Conservation (phyloP, 2,113 vertebrate species). For the Labrus mixtus region DNA sequence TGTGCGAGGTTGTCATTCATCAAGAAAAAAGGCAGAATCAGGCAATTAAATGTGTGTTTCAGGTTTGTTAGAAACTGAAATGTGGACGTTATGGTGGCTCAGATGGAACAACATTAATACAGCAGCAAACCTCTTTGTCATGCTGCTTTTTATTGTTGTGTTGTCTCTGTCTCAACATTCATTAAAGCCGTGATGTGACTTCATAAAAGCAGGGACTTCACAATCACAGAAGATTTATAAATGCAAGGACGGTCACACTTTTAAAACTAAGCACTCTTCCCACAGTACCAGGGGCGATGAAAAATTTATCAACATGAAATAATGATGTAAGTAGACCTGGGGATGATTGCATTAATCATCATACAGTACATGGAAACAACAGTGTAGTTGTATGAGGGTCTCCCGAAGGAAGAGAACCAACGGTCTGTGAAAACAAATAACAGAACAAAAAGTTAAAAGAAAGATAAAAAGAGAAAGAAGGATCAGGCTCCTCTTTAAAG, state of each 20-base stretch:
- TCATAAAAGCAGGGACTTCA: background rate
- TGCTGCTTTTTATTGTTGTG: background rate
- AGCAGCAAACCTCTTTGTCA: background rate
- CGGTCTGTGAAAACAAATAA: background rate
- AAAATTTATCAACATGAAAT: too few species aligned
- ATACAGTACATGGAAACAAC: background rate
- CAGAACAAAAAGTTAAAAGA: background rate
- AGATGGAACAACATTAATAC: background rate
- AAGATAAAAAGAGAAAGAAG: background rate
- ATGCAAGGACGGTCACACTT: background rate
- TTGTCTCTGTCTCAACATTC: background rate
- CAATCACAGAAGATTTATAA: background rate
- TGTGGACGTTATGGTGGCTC: background rate
- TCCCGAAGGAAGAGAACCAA: too few species aligned
- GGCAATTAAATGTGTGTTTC: background rate
- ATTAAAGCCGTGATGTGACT: background rate
- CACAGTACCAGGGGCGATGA: background rate
- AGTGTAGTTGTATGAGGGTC: background rate
- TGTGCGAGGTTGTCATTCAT: constrained; percentile 6
- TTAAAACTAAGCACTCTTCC: background rate
- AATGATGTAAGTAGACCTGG: background rate
- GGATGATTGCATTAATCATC: background rate
- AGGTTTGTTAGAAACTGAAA: background rate
- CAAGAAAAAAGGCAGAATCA: background rate
- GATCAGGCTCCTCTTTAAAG: background rate